Evolutionary conservation across 2,888 invertebrate genomes (phyloP), one percentile per base, ranked within the genome.

Genomic region (Dorcus parallelipipedus): DNA sequence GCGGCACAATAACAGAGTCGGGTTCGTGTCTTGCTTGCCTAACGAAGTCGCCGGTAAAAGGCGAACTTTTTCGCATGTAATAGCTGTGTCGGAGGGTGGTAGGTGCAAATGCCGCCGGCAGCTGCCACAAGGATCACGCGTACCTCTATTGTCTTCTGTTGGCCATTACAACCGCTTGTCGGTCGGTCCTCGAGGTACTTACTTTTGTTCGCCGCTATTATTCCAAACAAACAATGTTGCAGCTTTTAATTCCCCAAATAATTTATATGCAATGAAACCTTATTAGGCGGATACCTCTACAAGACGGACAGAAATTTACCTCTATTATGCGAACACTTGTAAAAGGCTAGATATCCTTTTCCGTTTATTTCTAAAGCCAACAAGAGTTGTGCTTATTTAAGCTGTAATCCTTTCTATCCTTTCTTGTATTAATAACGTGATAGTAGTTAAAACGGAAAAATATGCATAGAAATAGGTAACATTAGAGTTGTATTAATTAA

Each of bases 191-290:
- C 52, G 52, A 43, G 49, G 38, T 48, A 50, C 58, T 33, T 33
- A 33, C 26, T 61, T 54, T 61, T 54, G 54, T 61, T 58, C 49
- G 52, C 40, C 59, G 56, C 52, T 61, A 49, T 14, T 14, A 14
- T 58, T 61, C 58, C 61, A 54, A 54, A 51, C 58, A 61, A 43
- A 49, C 61, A 54, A 61, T 61, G 58, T 61, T 58, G 58, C 58
- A 58, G 7, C 7, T 20, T 20, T 20, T 20, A 20, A 20, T 20
- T 20, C 20, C 2, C 20, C 20, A 20, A 20, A 20, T 20, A 20
- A 20, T 20, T 20, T 20, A 20, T 20, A 20, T 3, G 20, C 20
- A 20, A 3, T 20, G 20, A 20, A 2, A 0, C 20, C 2, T 3
- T 3, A 20, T 20, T 20, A 20, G 2, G 20, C 20, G 20, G 3